Conservation (phyloP, 2,797 vertebrate species). For the Vireo griseus region DNA sequence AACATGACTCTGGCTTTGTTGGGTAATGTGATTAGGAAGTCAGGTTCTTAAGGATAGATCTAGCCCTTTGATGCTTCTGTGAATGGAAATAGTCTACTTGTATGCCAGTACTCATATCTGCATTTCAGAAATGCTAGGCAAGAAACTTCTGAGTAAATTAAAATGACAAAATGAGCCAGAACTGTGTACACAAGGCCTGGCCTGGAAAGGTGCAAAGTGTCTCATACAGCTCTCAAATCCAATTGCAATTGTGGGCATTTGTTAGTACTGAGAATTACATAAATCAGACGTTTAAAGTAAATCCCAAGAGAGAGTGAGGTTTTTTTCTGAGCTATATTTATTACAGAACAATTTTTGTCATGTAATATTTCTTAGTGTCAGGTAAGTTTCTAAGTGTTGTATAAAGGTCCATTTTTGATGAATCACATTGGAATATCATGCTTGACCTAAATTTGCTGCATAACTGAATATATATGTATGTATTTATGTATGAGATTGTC, state of each 20-base stretch:
- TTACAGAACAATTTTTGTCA: conserved; percentile 12
- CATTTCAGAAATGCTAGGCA: background rate
- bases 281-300: background rate
- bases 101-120: background rate
- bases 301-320: background rate
- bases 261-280: background rate
- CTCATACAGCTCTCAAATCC: background rate
- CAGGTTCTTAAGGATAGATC: conserved; percentile 29
- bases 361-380: background rate
- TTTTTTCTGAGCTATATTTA: conserved; percentile 25
- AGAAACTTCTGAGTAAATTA: background rate
- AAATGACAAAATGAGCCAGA: background rate
- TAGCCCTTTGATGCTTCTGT: conserved; percentile 41
- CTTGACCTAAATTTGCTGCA: background rate
- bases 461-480: background rate
- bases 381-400: background rate
- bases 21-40: conserved; percentile 32
- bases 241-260: background rate
- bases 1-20: conserved; percentile 6
- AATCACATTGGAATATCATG: background rate
- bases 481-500: background rate
- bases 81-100: background rate
- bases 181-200: background rate
- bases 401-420: background rate
- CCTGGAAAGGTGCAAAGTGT: background rate